Percentiles rank a stretch among this genome's conserved stretches.
Evolutionary conservation across 2,888 invertebrate genomes (phyloP).

Genomic region (Sipha maydis): DNA sequence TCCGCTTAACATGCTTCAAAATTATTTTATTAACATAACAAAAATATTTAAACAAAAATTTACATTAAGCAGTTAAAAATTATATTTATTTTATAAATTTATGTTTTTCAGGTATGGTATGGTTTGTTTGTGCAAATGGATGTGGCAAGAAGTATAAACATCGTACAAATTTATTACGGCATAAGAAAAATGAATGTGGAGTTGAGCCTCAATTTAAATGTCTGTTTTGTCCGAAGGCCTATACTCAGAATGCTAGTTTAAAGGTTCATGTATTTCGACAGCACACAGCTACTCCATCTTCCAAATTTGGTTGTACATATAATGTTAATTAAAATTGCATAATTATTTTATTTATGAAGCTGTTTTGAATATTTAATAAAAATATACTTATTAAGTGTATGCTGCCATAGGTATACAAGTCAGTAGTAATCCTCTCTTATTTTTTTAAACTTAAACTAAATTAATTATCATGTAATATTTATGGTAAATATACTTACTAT

Average conservation of each 20-base stretch:
- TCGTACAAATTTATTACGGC: constrained; percentile 63
- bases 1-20: background rate
- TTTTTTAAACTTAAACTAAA: too few relatives aligned
- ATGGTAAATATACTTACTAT: too few relatives aligned
- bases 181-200: constrained; percentile 66
- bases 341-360: too few relatives aligned
- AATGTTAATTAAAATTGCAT: background rate
- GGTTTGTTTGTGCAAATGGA: constrained; percentile 50
- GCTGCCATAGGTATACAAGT: too few relatives aligned
- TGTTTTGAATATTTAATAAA: too few relatives aligned
- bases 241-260: constrained; percentile 66
- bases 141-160: constrained; percentile 64
- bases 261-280: constrained; percentile 60
- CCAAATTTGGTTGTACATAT: background rate
- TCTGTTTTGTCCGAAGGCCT: constrained; percentile 66
- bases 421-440: too few relatives aligned
- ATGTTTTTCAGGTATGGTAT: constrained; percentile 2
- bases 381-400: too few relatives aligned
- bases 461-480: too few relatives aligned
- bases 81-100: background rate
- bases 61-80: background rate
- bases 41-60: background rate
- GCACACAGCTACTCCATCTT: constrained; percentile 3
- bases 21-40: background rate
- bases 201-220: constrained; percentile 66